phyloP scores from a whole-genome alignment of 1,140 invertebrate genomes.

The Zaprionus ornatus region DNA sequence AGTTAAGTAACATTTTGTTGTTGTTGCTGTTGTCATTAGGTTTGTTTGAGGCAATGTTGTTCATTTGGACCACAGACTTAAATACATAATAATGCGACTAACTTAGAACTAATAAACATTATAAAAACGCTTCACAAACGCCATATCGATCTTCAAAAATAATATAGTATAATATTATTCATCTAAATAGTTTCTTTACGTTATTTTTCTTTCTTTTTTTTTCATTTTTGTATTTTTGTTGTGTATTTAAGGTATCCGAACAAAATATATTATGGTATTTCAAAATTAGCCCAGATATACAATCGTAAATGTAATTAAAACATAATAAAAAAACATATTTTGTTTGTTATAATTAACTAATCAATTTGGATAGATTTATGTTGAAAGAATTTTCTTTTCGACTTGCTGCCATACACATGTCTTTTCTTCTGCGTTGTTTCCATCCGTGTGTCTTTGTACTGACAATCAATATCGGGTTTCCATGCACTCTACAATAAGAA shows the following conservation, averaged over 20 bases:
- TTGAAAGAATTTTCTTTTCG: background rate
- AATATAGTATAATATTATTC: constrained; percentile 15
- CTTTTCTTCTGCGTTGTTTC: background rate
- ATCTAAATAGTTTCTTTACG: constrained; percentile 20
- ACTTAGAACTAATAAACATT: constrained; percentile 56
- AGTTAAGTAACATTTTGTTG: constrained; percentile 21
- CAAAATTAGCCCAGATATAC: background rate
- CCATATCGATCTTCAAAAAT: constrained; percentile 5
- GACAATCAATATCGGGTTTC: background rate
- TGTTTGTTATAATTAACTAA: background rate
- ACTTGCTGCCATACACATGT: background rate
- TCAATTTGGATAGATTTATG: constrained; percentile 8
- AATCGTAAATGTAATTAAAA: background rate
- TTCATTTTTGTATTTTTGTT: constrained; percentile 3
- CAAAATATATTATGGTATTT: constrained; percentile 11
- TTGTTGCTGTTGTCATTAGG: background rate
- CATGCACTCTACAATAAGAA: background rate
- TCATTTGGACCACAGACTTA: constrained; percentile 49
- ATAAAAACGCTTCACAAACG: constrained; percentile 24
- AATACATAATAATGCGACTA: constrained; percentile 28
- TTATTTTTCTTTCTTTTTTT: background rate
- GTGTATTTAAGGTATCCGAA: constrained; percentile 15
- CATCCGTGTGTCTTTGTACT: background rate
- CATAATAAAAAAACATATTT: constrained; percentile 2
- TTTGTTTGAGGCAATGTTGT: constrained; percentile 40